Evolutionary conservation across 2,888 invertebrate species (phyloP), one percentile per base, ranked within the genome.

Genomic region (Drosophila affinis): DNA sequence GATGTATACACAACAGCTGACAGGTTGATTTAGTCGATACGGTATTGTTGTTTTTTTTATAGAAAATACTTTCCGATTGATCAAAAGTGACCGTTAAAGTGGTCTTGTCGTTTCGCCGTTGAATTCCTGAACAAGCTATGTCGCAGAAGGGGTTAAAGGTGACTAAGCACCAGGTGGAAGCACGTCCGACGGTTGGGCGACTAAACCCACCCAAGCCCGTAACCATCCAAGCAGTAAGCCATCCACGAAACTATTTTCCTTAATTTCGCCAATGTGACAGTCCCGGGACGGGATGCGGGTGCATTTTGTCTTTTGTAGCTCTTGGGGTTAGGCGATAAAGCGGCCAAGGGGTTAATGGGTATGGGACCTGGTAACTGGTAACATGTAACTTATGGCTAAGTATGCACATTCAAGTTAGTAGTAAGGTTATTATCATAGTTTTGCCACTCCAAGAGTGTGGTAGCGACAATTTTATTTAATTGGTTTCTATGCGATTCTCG

Each of bases 381-480:
- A 18, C 56, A 76, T 55, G 62, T 78, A 67, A 69, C 64, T 64
- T 72, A 63, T 44, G 51, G 51, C 46, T 49, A 58, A 65, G 56
- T 62, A 54, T 75, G 52, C 60, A 63, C 18, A 55, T 56, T 61
- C 51, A 60, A 75, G 59, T 77, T 56, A 24, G n/a, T 6, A 39
- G 62, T 27, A 64, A 61, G 72, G 72, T 55, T 78, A 85, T 78
- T 77, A 77, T 62, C 76, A 75, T 77, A 74, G 72, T 76, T 81
- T 75, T 52, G 57, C 71, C 75, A 76, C 71, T 39, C 39, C 69
- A 29, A 29, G 29, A 9, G 29, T 72, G 61, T 76, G 74, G 74
- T 73, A 64, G 78, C 73, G 65, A 62, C 73, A 78, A 77, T 85
- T 87, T 18, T 75, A 83, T 73, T 81, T 86, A 87, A 86, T 86